These are phyloP conservation scores for Columbina picui DNA, from an alignment of 2,113 vertebrate species.

Conservation along the genomic window DNA sequence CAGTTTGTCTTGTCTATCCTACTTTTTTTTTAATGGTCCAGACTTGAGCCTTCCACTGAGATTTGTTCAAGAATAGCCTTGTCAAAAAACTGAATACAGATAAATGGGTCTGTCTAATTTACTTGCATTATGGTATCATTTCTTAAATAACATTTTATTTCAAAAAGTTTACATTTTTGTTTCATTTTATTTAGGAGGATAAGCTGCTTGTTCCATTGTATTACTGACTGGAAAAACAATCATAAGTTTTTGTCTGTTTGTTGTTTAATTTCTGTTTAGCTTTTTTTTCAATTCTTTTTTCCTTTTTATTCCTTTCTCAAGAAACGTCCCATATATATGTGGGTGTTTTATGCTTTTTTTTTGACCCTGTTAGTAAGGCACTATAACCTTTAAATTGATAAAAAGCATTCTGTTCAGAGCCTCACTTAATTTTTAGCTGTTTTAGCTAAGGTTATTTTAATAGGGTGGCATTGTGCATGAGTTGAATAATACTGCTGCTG, in stretches of 20 bases:
- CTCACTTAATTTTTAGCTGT: neutral
- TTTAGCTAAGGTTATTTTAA: neutral
- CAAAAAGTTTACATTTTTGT: neutral
- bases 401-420: neutral
- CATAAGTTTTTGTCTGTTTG: too few species aligned
- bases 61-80: neutral
- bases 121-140: neutral
- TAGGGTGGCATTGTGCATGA: neutral
- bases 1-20: neutral
- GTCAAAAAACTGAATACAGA: neutral
- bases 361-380: neutral
- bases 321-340: fast-evolving
- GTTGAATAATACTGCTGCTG: neutral
- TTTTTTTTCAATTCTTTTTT: neutral
- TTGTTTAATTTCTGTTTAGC: neutral
- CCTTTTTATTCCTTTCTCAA: neutral
- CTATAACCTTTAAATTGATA: neutral
- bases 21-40: neutral
- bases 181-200: neutral
- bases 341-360: neutral
- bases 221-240: neutral
- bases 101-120: neutral
- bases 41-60: neutral
- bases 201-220: neutral
- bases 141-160: neutral